Conservation (phyloP, 2,888 invertebrate species). For the Machimus rusticus region DNA sequence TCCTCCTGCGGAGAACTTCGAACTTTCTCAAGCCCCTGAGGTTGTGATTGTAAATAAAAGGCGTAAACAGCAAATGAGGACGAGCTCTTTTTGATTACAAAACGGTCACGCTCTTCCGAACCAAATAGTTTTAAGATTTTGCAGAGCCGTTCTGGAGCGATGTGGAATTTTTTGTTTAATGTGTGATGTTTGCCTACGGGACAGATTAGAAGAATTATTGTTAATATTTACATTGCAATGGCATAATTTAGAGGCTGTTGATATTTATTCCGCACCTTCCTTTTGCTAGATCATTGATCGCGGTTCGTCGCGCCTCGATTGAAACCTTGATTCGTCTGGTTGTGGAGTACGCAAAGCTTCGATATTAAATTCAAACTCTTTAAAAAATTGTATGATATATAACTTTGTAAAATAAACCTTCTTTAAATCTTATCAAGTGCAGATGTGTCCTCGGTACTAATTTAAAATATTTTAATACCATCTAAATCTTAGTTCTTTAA, state of each 20-base stretch:
- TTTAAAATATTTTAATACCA: no score
- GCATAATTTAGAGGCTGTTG: background rate
- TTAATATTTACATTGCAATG: background rate
- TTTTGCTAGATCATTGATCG: background rate
- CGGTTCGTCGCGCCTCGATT: background rate
- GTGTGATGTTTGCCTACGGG: background rate
- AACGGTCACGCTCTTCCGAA: background rate
- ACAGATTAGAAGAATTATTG: background rate
- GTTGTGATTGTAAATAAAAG: background rate
- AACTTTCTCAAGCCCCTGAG: background rate
- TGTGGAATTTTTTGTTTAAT: background rate
- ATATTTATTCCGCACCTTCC: background rate
- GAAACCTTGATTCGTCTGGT: background rate
- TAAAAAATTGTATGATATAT: no score
- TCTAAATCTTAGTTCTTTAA: no score
- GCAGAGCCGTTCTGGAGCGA: background rate
- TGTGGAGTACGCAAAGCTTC: background rate
- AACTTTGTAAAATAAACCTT: no score
- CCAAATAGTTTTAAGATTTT: background rate
- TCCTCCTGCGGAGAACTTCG: background rate
- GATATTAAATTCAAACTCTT: background rate
- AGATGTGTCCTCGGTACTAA: no score
- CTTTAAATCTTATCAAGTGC: no score
- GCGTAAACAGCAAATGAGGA: background rate
- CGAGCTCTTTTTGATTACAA: background rate